Conservation (phyloP, 2,113 vertebrate species). For the Pantherophis guttatus region DNA sequence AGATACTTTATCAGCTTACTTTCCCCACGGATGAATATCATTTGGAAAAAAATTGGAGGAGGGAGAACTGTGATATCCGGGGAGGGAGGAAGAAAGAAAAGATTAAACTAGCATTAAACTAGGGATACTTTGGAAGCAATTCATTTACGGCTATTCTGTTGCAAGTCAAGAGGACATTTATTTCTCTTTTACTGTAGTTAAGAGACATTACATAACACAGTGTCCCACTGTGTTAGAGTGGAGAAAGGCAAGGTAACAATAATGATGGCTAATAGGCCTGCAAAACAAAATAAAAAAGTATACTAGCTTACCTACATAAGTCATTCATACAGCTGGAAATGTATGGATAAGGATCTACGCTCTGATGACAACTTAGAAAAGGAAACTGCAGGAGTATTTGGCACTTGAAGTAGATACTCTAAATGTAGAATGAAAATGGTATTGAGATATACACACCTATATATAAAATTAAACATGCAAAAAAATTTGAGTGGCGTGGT, state of each 20-base stretch:
- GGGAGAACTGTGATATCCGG: background rate
- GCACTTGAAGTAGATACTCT: slow-evolving; percentile 96
- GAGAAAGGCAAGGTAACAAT: background rate
- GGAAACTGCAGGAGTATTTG: slow-evolving; percentile 93
- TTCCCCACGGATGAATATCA: background rate
- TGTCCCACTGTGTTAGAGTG: background rate
- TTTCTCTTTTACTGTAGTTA: background rate
- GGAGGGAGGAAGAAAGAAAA: background rate
- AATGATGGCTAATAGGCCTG: background rate
- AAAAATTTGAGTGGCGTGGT: background rate
- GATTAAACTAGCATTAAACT: background rate
- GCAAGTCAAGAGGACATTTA: background rate
- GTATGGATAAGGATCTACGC: slow-evolving; percentile 94
- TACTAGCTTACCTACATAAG: slow-evolving; percentile 88
- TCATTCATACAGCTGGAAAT: slow-evolving; percentile 97
- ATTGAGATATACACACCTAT: background rate
- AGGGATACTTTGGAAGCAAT: background rate
- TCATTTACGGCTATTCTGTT: background rate
- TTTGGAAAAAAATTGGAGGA: background rate
- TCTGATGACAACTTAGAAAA: slow-evolving; percentile 95
- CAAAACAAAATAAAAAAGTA: background rate
- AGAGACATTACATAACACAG: background rate
- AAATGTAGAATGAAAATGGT: slow-evolving; percentile 26
- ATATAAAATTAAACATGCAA: background rate
- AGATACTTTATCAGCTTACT: background rate